A percentile compares a stretch with the other conserved stretches of the same genome.
Conservation (phyloP, 1,140 invertebrate genomes). For the Drosophila sturtevanti region DNA sequence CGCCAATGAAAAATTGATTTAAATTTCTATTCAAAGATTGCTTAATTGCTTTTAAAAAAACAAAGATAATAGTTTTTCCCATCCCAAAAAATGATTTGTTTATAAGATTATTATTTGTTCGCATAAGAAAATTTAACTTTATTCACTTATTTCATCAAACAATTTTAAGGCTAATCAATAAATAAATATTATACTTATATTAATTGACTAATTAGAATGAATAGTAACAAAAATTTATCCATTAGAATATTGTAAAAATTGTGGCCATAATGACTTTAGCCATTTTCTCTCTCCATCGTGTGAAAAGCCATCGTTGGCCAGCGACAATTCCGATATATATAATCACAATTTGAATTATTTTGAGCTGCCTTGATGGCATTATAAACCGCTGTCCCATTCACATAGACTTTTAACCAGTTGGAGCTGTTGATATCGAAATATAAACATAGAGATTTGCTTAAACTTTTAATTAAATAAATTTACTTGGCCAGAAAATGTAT, state of each 20-base stretch:
- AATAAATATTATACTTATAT: too few relatives aligned
- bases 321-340: conserved; percentile 45
- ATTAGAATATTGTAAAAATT: conserved; percentile 34
- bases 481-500: conserved; percentile 59
- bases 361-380: conserved; percentile 51
- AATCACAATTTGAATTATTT: conserved; percentile 30
- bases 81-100: too few relatives aligned
- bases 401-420: conserved; percentile 35
- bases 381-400: conserved; percentile 57
- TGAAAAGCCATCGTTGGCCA: conserved; percentile 22
- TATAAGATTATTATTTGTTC: too few relatives aligned
- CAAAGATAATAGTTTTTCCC: too few relatives aligned
- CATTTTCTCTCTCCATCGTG: not conserved
- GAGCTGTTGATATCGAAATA: conserved; percentile 22
- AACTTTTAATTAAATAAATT: too few relatives aligned
- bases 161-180: conserved; percentile 10
- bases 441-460: too few relatives aligned
- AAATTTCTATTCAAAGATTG: too few relatives aligned
- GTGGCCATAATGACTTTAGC: conserved; percentile 27
- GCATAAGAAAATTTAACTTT: not conserved
- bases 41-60: too few relatives aligned
- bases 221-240: not conserved
- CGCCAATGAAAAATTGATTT: too few relatives aligned
- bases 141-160: not conserved
- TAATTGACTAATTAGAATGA: conserved; percentile 22